Conservation (phyloP, 2,113 vertebrate species). For the Chelonoidis abingdonii region DNA sequence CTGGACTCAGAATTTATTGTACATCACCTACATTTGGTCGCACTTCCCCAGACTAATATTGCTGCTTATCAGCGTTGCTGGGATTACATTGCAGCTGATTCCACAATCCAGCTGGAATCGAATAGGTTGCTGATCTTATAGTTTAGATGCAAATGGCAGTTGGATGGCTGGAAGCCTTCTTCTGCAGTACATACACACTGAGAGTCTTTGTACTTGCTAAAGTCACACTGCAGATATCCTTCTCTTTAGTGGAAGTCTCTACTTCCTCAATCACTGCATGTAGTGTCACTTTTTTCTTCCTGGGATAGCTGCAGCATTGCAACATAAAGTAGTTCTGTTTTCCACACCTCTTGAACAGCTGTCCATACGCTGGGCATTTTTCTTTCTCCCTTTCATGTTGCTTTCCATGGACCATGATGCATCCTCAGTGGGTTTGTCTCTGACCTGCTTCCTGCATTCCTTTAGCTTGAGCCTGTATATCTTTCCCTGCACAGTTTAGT, state of each 20-base stretch:
- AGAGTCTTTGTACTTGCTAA: neutral
- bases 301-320: neutral
- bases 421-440: neutral
- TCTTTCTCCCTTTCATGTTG: neutral
- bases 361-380: neutral
- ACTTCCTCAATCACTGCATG: neutral
- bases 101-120: constrained; percentile 11
- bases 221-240: neutral
- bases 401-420: neutral
- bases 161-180: neutral
- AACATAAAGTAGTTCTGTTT: neutral
- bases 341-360: neutral
- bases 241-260: neutral
- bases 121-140: neutral
- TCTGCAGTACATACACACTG: neutral
- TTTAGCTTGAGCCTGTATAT: neutral
- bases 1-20: constrained; percentile 33
- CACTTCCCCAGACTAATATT: constrained; percentile 2
- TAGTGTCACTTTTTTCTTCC: neutral
- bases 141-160: neutral
- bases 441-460: accelerated
- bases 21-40: constrained; percentile 21
- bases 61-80: constrained; percentile 15
- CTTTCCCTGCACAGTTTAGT: neutral
- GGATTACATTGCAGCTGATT: constrained; percentile 26